Conservation (phyloP, 2,113 vertebrate species). For the Hiodon alosoides region DNA sequence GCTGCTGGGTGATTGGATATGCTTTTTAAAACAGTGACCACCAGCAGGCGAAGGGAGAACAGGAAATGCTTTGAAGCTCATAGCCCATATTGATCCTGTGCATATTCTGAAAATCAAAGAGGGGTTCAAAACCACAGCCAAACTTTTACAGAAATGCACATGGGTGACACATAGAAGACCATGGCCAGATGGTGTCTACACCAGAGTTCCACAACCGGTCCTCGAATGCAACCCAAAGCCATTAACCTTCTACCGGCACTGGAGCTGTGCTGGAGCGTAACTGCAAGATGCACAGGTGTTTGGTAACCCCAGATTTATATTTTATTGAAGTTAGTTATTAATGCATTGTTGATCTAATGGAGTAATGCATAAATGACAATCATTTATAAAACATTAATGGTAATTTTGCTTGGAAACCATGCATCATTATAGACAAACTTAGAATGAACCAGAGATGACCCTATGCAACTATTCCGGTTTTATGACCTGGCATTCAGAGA, state of each 20-base stretch:
- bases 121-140: slow-evolving; percentile 67
- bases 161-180: slow-evolving; percentile 10
- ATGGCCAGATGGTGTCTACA: slow-evolving; percentile 21
- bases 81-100: slow-evolving; percentile 65
- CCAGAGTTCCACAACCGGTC: neutral
- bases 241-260: slow-evolving; percentile 7
- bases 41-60: slow-evolving; percentile 67
- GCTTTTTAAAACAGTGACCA: slow-evolving; percentile 75
- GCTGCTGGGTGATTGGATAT: slow-evolving; percentile 51
- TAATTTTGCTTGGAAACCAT: neutral
- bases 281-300: neutral
- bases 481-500: no score
- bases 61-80: slow-evolving; percentile 72
- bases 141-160: slow-evolving; percentile 57
- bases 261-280: slow-evolving; percentile 1
- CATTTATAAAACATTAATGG: neutral
- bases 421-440: no score
- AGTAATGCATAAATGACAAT: neutral
- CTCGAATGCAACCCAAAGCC: neutral
- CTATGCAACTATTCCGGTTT: no score
- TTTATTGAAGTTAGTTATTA: neutral
- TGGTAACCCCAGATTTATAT: neutral
- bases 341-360: neutral
- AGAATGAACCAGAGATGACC: no score
- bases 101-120: slow-evolving; percentile 76